Evolutionary conservation across 2,888 invertebrate species (phyloP).

Genomic region (Mythimna albipuncta): DNA sequence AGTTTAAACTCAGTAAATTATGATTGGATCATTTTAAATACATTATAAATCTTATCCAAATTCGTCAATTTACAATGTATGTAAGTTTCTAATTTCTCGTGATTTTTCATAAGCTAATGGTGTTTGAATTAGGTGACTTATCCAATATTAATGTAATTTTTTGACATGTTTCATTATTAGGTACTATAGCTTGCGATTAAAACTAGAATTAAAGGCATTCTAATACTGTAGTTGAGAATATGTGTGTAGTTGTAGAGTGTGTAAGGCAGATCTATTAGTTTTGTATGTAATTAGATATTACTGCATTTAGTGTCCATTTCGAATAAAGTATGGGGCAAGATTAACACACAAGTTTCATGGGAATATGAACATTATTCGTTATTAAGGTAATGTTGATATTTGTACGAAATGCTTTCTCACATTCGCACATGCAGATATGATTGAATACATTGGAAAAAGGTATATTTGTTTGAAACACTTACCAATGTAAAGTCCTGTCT

Average conservation of each 20-base stretch:
- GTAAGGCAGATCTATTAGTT: slow-evolving; percentile 24
- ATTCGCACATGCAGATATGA: background rate
- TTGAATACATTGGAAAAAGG: background rate
- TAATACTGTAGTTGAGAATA: slow-evolving; percentile 15
- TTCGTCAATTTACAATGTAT: no score
- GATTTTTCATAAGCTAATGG: no score
- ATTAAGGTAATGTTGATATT: slow-evolving; percentile 2
- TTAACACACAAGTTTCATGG: background rate
- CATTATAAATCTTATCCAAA: no score
- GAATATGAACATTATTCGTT: background rate
- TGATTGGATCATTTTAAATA: no score
- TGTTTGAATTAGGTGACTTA: background rate
- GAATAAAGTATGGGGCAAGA: slow-evolving; percentile 2
- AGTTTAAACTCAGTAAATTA: no score
- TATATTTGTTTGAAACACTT: background rate
- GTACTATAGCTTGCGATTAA: slow-evolving; percentile 17
- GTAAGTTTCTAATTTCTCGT: no score
- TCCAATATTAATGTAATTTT: slow-evolving; percentile 9
- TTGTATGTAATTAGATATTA: slow-evolving; percentile 24
- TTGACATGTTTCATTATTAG: slow-evolving; percentile 51
- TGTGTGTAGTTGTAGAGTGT: slow-evolving; percentile 1
- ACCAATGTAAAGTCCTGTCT: background rate
- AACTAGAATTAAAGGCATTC: slow-evolving; percentile 28
- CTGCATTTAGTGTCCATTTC: slow-evolving; percentile 29
- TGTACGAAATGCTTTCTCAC: background rate